Conservation (phyloP, 2,113 vertebrate genomes). For the Oryzias javanicus region DNA sequence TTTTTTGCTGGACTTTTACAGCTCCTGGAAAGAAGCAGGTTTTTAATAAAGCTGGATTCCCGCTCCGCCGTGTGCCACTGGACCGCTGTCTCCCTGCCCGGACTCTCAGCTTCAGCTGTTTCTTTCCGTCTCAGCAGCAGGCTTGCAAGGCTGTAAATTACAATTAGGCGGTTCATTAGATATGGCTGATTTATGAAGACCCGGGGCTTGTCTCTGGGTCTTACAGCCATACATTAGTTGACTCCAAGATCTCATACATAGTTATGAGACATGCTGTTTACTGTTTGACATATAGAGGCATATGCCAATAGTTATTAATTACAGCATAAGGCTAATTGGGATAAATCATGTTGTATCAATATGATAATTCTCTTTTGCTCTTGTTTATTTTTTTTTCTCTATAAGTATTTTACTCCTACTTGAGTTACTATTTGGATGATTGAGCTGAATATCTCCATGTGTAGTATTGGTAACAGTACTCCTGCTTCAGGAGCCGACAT, state of each 20-base stretch:
- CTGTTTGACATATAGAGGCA: constrained; percentile 53
- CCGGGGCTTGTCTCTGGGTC: constrained; percentile 37
- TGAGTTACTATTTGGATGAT: no score
- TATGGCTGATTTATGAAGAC: constrained; percentile 63
- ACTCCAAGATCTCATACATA: constrained; percentile 61
- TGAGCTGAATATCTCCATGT: no score
- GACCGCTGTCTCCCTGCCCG: neutral
- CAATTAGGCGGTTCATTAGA: constrained; percentile 62
- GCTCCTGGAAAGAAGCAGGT: constrained; percentile 24
- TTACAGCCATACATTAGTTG: constrained; percentile 48
- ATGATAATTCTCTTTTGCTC: constrained; percentile 43
- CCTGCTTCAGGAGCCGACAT: no score
- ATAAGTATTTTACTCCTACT: no score
- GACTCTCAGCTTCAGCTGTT: neutral
- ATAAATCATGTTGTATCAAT: constrained; percentile 47
- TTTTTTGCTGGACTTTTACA: constrained; percentile 26
- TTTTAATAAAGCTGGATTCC: constrained; percentile 29
- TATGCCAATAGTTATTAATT: constrained; percentile 60
- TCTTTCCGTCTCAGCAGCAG: constrained; percentile 16
- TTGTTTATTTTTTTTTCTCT: neutral
- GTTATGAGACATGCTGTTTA: constrained; percentile 62
- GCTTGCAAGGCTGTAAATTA: constrained; percentile 57
- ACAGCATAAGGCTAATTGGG: constrained; percentile 51
- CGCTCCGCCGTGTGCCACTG: neutral
- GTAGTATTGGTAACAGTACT: no score